Percentiles rank a stretch among this genome's conserved stretches.
Evolutionary conservation across 2,797 vertebrate genomes (phyloP).

Genomic region (Enteromius viviparus): DNA sequence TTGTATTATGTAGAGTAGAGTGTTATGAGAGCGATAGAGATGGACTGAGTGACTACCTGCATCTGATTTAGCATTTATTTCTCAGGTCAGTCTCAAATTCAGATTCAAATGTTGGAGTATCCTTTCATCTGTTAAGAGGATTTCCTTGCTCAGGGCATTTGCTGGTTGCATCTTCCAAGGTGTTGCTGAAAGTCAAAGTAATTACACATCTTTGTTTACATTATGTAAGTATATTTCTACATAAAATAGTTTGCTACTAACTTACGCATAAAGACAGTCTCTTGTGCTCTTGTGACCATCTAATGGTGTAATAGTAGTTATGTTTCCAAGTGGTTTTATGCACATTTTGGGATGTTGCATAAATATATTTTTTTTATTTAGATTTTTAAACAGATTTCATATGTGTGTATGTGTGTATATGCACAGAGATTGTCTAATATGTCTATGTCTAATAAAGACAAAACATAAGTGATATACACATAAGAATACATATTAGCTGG

Average conservation of each 20-base stretch:
- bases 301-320: background rate
- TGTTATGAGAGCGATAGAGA: background rate
- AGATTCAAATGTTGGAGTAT: background rate
- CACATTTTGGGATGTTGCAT: too few species aligned
- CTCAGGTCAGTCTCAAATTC: background rate
- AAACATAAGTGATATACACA: slow-evolving; percentile 28
- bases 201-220: background rate
- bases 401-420: background rate
- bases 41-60: background rate
- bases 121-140: background rate
- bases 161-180: background rate
- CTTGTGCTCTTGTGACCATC: background rate
- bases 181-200: background rate
- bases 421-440: slow-evolving; percentile 30
- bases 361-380: too few species aligned
- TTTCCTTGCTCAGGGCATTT: background rate
- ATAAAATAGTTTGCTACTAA: background rate
- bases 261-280: background rate
- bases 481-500: background rate
- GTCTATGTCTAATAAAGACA: slow-evolving; percentile 36
- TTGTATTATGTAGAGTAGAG: background rate
- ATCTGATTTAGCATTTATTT: background rate
- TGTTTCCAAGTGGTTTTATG: too few species aligned
- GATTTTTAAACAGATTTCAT: background rate
- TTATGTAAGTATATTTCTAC: background rate